Conservation (phyloP, 1,140 invertebrate species). For the Pomacea maculata region DNA sequence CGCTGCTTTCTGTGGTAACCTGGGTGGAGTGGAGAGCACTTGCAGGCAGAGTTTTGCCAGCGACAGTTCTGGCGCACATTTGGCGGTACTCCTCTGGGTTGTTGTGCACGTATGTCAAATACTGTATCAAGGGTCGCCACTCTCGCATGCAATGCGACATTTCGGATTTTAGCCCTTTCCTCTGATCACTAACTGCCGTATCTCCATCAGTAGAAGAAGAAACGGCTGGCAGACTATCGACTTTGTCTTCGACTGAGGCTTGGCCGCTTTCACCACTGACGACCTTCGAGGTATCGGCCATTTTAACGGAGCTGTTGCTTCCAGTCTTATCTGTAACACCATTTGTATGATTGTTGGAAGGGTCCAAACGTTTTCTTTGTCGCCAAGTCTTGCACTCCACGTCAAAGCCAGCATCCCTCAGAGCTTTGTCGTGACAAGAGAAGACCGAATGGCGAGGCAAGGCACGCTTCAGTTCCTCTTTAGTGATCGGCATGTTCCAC, state of each 20-base stretch:
- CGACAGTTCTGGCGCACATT: slow-evolving; percentile 14
- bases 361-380: slow-evolving; percentile 1
- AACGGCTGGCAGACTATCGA: background rate
- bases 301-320: slow-evolving; percentile 13
- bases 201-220: slow-evolving; percentile 3
- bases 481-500: slow-evolving; percentile 31
- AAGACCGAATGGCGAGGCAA: slow-evolving; percentile 50
- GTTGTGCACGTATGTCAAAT: slow-evolving; percentile 51
- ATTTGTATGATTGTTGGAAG: slow-evolving; percentile 15
- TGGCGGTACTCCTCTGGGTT: slow-evolving; percentile 48
- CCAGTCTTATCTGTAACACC: background rate
- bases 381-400: slow-evolving; percentile 25
- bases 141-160: slow-evolving; percentile 25
- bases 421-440: slow-evolving; percentile 47
- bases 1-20: slow-evolving; percentile 10
- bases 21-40: slow-evolving; percentile 5
- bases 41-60: background rate
- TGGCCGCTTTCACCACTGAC: background rate
- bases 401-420: slow-evolving; percentile 48
- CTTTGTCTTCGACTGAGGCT: slow-evolving; percentile 4
- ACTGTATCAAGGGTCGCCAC: slow-evolving; percentile 42
- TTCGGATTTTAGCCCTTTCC: background rate
- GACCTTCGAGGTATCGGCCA: background rate
- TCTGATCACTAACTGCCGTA: background rate
- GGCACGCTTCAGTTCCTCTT: slow-evolving; percentile 43